These are phyloP conservation scores for Anas georgica DNA, from an alignment of 2,797 vertebrate species.

Conservation along the genomic window DNA sequence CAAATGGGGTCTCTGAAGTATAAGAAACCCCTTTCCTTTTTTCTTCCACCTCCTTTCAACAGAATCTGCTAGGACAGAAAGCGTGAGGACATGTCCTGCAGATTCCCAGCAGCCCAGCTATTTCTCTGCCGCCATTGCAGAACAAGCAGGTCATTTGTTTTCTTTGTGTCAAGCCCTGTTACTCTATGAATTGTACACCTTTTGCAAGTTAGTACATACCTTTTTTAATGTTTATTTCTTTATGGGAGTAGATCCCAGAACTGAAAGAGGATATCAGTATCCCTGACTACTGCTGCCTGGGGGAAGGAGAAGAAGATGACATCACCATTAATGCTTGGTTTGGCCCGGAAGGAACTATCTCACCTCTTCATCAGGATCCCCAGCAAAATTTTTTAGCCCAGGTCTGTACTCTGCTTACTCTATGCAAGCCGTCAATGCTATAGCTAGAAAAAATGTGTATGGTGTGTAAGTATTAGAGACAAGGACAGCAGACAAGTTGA, in stretches of 20 bases:
- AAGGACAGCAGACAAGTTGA: background rate
- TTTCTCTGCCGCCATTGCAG: background rate
- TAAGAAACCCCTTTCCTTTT: background rate
- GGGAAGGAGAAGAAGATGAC: conserved; percentile 89
- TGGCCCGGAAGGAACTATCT: conserved; percentile 90
- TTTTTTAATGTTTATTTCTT: background rate
- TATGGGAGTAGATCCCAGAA: conserved; percentile 86
- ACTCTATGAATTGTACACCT: background rate
- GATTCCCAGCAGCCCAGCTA: background rate
- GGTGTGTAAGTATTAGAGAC: background rate
- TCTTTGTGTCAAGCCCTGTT: background rate
- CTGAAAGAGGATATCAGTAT: conserved; percentile 91
- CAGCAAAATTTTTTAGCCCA: conserved; percentile 96
- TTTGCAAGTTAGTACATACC: background rate
- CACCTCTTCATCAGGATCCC: conserved; percentile 96
- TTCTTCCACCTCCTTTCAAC: background rate
- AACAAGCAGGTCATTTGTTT: background rate
- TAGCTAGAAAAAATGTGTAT: background rate
- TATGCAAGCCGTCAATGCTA: background rate
- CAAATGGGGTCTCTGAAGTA: background rate
- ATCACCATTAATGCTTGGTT: conserved; percentile 98
- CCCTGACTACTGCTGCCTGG: conserved; percentile 96
- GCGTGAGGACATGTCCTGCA: background rate
- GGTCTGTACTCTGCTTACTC: conserved; percentile 71
- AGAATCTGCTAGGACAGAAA: background rate